Percentiles rank a stretch among this genome's conserved stretches.
Conservation (phyloP, 2,888 invertebrate genomes). For the Oxyscelio sp. region DNA sequence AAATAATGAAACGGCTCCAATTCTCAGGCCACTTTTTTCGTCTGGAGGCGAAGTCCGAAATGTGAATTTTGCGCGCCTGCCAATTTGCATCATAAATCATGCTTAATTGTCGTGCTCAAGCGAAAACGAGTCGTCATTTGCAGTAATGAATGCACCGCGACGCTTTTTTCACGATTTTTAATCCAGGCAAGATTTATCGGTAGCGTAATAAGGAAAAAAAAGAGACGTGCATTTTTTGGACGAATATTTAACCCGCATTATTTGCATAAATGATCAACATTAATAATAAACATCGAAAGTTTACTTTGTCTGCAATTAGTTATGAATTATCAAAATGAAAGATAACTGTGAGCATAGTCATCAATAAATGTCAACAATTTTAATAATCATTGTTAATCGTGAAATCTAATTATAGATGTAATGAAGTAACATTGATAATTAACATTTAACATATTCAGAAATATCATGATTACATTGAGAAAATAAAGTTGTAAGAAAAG, state of each 20-base stretch:
- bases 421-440: too few relatives aligned
- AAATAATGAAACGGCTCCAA: slow-evolving; percentile 2
- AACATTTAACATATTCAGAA: too few relatives aligned
- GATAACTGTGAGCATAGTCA: too few relatives aligned
- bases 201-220: background rate
- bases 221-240: background rate
- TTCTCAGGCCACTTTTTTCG: background rate
- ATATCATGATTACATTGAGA: too few relatives aligned
- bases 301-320: too few relatives aligned
- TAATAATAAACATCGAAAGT: too few relatives aligned
- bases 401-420: too few relatives aligned
- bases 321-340: too few relatives aligned
- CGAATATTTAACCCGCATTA: background rate
- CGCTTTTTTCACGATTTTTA: background rate
- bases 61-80: background rate
- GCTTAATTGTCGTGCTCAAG: background rate
- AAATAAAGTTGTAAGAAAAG: too few relatives aligned
- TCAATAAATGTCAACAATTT: too few relatives aligned
- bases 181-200: background rate
- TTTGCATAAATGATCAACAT: background rate
- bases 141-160: slow-evolving; percentile 4
- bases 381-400: too few relatives aligned
- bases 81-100: slow-evolving; percentile 11
- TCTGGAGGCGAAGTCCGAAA: slow-evolving; percentile 9
- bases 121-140: background rate